Evolutionary conservation across 2,888 invertebrate species (phyloP).

Genomic region (Epinotia brunnichana): DNA sequence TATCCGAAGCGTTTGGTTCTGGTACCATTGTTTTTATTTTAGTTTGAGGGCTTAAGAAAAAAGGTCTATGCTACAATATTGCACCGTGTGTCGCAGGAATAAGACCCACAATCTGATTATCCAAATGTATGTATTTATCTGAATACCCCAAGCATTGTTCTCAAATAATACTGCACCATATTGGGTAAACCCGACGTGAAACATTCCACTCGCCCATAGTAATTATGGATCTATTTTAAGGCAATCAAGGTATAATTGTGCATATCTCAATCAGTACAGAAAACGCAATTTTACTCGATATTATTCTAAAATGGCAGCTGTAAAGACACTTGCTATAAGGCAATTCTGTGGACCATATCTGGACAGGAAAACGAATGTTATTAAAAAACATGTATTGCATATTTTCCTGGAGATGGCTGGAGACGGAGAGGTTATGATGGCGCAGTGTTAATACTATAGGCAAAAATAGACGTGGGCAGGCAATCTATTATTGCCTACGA

Average conservation of each 20-base stretch:
- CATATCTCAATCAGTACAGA: conserved; percentile 34
- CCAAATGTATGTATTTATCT: too few relatives aligned
- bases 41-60: too few relatives aligned
- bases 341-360: conserved; percentile 47
- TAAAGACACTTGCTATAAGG: conserved; percentile 60
- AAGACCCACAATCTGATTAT: too few relatives aligned
- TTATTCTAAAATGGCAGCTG: conserved; percentile 51
- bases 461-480: conserved; percentile 55
- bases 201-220: background rate
- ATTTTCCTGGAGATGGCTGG: conserved; percentile 45
- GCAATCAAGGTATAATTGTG: conserved; percentile 27
- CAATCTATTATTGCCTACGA: conserved; percentile 50
- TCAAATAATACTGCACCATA: conserved; percentile 20
- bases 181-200: too few relatives aligned
- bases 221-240: conserved; percentile 21
- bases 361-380: conserved; percentile 28
- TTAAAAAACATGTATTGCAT: conserved; percentile 24
- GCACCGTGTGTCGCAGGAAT: too few relatives aligned
- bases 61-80: too few relatives aligned
- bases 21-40: too few relatives aligned
- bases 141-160: background rate
- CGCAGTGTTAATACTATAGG: conserved; percentile 40
- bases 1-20: too few relatives aligned
- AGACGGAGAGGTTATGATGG: conserved; percentile 39
- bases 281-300: conserved; percentile 43